Conservation (phyloP, 2,113 vertebrate species). For the Pelvicachromis taeniatus region DNA sequence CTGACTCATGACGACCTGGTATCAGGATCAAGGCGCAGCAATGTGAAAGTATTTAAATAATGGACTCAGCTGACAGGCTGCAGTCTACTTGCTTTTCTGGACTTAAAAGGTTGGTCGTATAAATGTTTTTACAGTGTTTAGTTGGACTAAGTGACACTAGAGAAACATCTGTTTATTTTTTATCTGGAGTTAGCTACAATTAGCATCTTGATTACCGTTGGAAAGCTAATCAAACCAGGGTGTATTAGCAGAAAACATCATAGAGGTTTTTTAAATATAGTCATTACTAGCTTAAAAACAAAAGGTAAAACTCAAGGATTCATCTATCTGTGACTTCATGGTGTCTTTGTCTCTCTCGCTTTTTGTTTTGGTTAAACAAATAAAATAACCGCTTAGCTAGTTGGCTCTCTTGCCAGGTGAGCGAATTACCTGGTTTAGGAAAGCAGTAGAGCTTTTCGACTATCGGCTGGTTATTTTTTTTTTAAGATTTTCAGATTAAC, state of each 20-base stretch:
- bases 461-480: background rate
- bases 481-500: background rate
- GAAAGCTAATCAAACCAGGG: background rate
- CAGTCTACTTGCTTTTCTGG: background rate
- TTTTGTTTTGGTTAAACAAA: background rate
- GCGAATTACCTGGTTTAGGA: background rate
- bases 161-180: background rate
- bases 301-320: background rate
- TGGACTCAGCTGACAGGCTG: background rate
- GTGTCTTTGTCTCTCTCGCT: accelerated
- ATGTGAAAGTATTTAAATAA: background rate
- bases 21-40: background rate
- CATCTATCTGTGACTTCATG: background rate
- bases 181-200: background rate
- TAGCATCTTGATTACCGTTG: background rate
- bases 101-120: background rate
- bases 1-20: background rate
- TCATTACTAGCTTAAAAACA: background rate
- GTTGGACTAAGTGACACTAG: background rate
- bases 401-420: background rate
- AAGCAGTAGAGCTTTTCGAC: background rate
- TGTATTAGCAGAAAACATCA: background rate
- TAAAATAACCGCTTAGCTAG: background rate
- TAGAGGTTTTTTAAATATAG: background rate
- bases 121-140: background rate